A percentile compares a stretch with the other conserved stretches of the same genome.
Evolutionary conservation across 2,888 invertebrate species (phyloP).

Genomic region (Drosophila subquinaria): DNA sequence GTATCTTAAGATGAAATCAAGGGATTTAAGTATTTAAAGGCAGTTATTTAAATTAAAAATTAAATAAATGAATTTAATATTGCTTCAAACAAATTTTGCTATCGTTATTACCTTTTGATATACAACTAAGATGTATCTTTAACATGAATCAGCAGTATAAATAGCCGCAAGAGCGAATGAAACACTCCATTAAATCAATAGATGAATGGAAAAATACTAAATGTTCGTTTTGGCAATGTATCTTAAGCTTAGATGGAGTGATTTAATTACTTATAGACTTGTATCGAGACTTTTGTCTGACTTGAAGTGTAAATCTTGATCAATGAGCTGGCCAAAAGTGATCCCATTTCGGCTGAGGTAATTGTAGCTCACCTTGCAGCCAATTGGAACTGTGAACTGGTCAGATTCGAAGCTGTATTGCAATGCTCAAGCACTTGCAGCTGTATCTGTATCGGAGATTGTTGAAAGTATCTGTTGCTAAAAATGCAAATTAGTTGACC

Average conservation of each 20-base stretch:
- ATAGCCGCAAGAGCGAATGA: conserved; percentile 3
- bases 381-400: conserved; percentile 34
- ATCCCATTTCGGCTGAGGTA: conserved; percentile 21
- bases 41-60: too few relatives aligned
- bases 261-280: conserved; percentile 14
- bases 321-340: conserved; percentile 10
- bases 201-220: conserved; percentile 11
- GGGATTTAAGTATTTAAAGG: conserved; percentile 5
- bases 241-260: conserved; percentile 14
- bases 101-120: neutral
- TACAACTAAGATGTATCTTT: neutral
- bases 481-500: conserved; percentile 5
- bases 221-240: conserved; percentile 15
- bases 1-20: conserved; percentile 8
- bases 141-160: neutral
- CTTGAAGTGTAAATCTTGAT: conserved; percentile 19
- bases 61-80: too few relatives aligned
- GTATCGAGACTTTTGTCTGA: conserved; percentile 12
- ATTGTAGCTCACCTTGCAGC: conserved; percentile 44
- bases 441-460: conserved; percentile 20
- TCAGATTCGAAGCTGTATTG: conserved; percentile 14
- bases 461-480: conserved; percentile 6
- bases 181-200: neutral
- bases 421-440: conserved; percentile 4
- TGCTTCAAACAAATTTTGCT: too few relatives aligned